Conservation (phyloP, 2,797 vertebrate genomes). For the Ispidina lecontei region DNA sequence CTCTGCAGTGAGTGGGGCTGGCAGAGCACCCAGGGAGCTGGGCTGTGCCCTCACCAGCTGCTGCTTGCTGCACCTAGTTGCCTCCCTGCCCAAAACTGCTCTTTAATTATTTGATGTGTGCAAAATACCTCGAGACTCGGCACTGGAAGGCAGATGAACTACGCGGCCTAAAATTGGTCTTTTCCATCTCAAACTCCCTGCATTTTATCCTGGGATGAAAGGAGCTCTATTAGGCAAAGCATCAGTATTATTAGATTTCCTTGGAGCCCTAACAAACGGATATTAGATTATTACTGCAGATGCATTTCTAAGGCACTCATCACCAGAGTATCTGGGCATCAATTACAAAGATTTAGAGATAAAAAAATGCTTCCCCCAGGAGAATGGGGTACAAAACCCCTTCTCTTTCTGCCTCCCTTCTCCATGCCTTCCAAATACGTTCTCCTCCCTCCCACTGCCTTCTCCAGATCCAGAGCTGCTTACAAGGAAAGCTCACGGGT, state of each 20-base stretch:
- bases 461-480: conserved; percentile 18
- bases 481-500: background rate
- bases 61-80: background rate
- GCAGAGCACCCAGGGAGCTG: background rate
- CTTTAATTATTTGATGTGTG: conserved; percentile 64
- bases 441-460: conserved; percentile 24
- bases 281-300: conserved; percentile 74
- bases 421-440: background rate
- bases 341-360: conserved; percentile 73
- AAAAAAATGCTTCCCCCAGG: conserved; percentile 31
- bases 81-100: conserved; percentile 3
- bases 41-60: background rate
- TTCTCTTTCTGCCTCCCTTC: conserved; percentile 9
- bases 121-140: conserved; percentile 42
- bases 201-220: conserved; percentile 73
- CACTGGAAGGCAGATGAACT: conserved; percentile 46
- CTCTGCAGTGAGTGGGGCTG: background rate
- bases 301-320: conserved; percentile 70
- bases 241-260: conserved; percentile 72
- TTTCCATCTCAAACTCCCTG: conserved; percentile 56
- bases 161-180: conserved; percentile 41
- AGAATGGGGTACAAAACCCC: conserved; percentile 52
- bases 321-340: conserved; percentile 64
- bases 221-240: conserved; percentile 73
- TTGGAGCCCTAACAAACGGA: conserved; percentile 73